Evolutionary conservation across 2,113 vertebrate species (phyloP), one percentile per base, ranked within the genome.

Genomic region (Taurulus bubalis): DNA sequence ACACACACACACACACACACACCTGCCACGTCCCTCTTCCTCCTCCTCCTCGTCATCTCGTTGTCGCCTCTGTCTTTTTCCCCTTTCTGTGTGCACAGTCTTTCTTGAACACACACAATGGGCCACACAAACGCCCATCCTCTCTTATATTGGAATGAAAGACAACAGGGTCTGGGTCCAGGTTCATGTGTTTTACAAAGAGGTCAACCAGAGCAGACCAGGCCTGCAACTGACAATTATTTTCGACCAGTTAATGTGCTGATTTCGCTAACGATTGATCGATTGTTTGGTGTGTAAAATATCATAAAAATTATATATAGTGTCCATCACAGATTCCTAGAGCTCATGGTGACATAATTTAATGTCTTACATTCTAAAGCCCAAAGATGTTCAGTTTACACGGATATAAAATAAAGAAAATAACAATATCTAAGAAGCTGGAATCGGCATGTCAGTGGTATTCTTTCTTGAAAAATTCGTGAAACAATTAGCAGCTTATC

Each of bases 1-100:
- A 49, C 38, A 42, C 55, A 40, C 32, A 72, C 8, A 51, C 7
- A 68, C 58, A 67, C 34, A 70, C 51, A 69, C 38, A 60, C 59
- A 86, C 65, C 65, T 82, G 45, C 36, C 36, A 71, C 73, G 42
- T 56, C 32, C 80, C 30, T 59, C 60, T 6, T 67, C 49, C 30
- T 82, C 16, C 5, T 67, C 49, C 30, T 82, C 16, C 5, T 58
- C 55, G 0, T 53, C 49, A 2, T 80, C 71, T 63, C 45, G 58
- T 38, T 70, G 15, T 62, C 63, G 82, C 56, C 34, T 56, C 55
- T 62, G 32, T 55, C 18, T 67, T 51, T 28, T 8, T 7, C 49
- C 34, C 49, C 26, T 38, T 34, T 71, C 9, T 63, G 36, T 30
- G 30, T 53, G 47, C 58, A 26, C 24, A 20, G 14, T 47, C 55